Conservation (phyloP, 2,888 invertebrate genomes). For the Aleiodes alternator region DNA sequence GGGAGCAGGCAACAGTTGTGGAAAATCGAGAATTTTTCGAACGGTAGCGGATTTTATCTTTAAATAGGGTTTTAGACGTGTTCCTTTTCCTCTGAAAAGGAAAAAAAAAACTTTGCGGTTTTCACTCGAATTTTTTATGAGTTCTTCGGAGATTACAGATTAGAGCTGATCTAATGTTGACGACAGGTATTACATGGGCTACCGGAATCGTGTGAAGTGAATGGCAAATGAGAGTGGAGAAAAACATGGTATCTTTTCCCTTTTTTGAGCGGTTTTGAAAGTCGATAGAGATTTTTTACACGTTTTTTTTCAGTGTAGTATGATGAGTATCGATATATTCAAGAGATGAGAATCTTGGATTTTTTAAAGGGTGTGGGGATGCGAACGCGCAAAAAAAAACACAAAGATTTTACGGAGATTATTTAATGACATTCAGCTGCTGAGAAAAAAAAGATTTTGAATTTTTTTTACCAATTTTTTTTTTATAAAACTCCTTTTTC, state of each 20-base stretch:
- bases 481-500: conserved; percentile 30
- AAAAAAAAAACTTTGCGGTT: conserved; percentile 21
- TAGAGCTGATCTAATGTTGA: conserved; percentile 16
- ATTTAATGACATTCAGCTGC: conserved; percentile 42
- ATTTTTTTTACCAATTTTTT: conserved; percentile 22
- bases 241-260: conserved; percentile 3
- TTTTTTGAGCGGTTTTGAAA: conserved; percentile 30
- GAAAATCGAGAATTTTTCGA: conserved; percentile 11
- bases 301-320: not conserved
- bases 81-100: conserved; percentile 49
- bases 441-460: conserved; percentile 16
- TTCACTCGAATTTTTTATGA: not conserved
- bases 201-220: conserved; percentile 37
- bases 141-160: conserved; percentile 17
- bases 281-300: conserved; percentile 28
- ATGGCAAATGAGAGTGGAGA: conserved; percentile 43
- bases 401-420: conserved; percentile 40
- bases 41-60: conserved; percentile 36
- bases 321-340: conserved; percentile 33
- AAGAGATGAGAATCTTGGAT: conserved; percentile 13
- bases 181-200: conserved; percentile 38
- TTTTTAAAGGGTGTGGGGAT: conserved; percentile 18
- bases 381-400: conserved; percentile 33
- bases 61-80: conserved; percentile 32
- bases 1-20: not conserved